Evolutionary conservation across 2,888 invertebrate genomes (phyloP).

Genomic region (Agrenia bidenticulata): DNA sequence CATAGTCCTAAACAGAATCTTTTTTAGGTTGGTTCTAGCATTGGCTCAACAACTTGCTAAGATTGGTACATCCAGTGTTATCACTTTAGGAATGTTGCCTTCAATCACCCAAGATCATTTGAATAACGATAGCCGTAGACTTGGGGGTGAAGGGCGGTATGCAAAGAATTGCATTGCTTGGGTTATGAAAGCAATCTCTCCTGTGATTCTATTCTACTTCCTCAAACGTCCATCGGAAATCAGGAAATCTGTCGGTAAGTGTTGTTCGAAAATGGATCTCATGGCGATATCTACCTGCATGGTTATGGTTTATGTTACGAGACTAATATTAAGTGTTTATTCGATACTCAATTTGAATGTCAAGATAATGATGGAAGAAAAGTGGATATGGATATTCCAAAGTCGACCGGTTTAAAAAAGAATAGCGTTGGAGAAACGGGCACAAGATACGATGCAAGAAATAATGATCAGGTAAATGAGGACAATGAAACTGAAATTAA

Average conservation of each 20-base stretch:
- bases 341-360: too few species aligned
- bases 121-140: neutral
- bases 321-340: too few species aligned
- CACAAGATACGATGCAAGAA: too few species aligned
- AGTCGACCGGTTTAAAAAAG: too few species aligned
- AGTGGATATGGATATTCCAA: too few species aligned
- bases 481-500: too few species aligned
- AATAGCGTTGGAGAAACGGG: too few species aligned
- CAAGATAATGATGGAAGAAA: too few species aligned
- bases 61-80: conserved; percentile 32
- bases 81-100: neutral
- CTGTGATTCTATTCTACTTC: conserved; percentile 20
- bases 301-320: too few species aligned
- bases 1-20: neutral
- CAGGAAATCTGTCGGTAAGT: neutral
- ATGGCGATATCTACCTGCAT: too few species aligned
- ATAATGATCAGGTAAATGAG: too few species aligned
- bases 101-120: neutral
- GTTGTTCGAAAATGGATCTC: neutral
- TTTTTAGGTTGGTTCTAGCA: conserved; percentile 33
- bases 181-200: conserved; percentile 21
- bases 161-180: conserved; percentile 28
- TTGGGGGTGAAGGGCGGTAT: conserved; percentile 8
- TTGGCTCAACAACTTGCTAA: conserved; percentile 31
- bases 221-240: neutral